A percentile compares a stretch with the other conserved stretches of the same genome.
These are phyloP conservation scores for Nyctereutes procyonoides DNA, from an alignment of 2,113 vertebrate species.

Conservation along the genomic window DNA sequence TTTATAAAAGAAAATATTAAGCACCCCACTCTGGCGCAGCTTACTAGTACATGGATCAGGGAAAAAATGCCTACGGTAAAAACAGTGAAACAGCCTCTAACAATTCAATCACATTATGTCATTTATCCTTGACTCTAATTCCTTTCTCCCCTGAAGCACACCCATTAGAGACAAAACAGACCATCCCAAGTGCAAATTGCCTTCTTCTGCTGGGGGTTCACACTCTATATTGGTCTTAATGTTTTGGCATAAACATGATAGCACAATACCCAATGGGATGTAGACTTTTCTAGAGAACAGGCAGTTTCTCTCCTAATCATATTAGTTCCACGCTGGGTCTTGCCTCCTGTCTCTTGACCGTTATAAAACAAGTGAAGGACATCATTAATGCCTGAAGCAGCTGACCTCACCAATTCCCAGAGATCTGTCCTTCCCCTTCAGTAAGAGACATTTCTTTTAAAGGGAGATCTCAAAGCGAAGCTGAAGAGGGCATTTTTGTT, in stretches of 20 bases:
- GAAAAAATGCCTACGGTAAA: neutral
- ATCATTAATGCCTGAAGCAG: neutral
- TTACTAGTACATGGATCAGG: neutral
- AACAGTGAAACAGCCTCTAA: neutral
- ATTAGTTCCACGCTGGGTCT: neutral
- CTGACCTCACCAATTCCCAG: neutral
- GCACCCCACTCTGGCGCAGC: neutral
- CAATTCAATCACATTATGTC: neutral
- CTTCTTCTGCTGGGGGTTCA: neutral
- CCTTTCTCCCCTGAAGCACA: neutral
- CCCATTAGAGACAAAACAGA: neutral
- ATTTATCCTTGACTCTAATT: neutral
- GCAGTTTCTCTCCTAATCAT: conserved; percentile 27
- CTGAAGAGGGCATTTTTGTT: neutral
- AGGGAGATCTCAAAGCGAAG: neutral
- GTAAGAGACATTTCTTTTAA: conserved; percentile 1
- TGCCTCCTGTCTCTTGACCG: neutral
- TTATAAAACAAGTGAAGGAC: conserved; percentile 50
- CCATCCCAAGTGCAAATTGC: neutral
- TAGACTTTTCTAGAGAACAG: neutral
- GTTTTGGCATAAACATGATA: neutral
- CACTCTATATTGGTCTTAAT: neutral
- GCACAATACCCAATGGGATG: neutral
- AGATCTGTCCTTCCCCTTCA: neutral
- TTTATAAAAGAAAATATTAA: neutral